Evolutionary conservation across 2,888 invertebrate species (phyloP).

Genomic region (Neoascia interrupta): DNA sequence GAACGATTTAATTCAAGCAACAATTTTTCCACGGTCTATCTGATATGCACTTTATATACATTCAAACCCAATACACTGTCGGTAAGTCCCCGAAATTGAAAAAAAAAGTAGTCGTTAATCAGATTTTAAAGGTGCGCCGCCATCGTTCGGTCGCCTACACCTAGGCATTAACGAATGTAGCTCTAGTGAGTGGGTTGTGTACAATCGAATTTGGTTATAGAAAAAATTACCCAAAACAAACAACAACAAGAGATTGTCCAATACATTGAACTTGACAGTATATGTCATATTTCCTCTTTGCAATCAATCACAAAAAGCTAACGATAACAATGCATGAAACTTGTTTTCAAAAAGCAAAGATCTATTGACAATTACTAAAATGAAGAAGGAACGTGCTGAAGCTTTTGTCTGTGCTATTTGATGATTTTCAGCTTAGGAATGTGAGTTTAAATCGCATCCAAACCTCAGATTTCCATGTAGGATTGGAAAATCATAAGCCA

Average conservation of each 20-base stretch:
- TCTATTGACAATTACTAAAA: slow-evolving; percentile 12
- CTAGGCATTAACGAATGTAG: background rate
- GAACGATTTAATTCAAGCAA: too few species aligned
- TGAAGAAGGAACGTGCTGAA: too few species aligned
- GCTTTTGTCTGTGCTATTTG: too few species aligned
- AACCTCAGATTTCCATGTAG: too few species aligned
- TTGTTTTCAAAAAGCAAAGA: slow-evolving; percentile 7
- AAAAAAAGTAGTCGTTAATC: slow-evolving; percentile 8
- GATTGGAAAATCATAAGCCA: too few species aligned
- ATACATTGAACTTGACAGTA: slow-evolving; percentile 43
- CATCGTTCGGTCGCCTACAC: slow-evolving; percentile 3
- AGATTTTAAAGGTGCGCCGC: slow-evolving; percentile 31
- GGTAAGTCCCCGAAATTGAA: background rate
- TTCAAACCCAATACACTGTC: too few species aligned
- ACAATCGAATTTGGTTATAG: background rate
- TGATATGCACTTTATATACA: too few species aligned
- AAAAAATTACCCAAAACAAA: background rate
- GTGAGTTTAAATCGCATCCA: too few species aligned
- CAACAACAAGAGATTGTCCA: slow-evolving; percentile 16
- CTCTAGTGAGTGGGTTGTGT: background rate
- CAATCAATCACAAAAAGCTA: slow-evolving; percentile 14
- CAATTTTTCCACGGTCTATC: too few species aligned
- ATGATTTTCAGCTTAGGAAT: too few species aligned
- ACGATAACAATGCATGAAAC: slow-evolving; percentile 29
- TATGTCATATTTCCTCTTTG: slow-evolving; percentile 29